A percentile compares a stretch with the other conserved stretches of the same genome.
These are phyloP conservation scores for Cygnus buccinator DNA, from an alignment of 2,113 vertebrate genomes.

Conservation along the genomic window DNA sequence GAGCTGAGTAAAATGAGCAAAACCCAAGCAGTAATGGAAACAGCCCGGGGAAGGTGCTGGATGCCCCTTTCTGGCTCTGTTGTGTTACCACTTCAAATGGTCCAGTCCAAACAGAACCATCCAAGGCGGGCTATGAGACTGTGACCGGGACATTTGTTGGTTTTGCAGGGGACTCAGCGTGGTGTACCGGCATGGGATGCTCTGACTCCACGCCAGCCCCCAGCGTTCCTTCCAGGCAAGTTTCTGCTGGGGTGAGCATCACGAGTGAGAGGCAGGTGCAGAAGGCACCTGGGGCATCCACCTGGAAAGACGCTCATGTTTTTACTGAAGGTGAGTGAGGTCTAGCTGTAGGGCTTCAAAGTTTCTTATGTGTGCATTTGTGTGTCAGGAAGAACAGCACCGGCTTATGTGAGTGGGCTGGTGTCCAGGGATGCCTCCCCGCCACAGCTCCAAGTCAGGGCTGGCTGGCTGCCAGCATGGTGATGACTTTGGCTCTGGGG, in stretches of 20 bases:
- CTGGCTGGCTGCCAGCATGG: not conserved
- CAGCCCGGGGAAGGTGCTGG: not conserved
- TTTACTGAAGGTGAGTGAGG: not conserved
- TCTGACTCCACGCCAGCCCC: accelerated
- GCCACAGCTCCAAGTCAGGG: not conserved
- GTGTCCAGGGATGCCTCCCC: not conserved
- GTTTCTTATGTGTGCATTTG: not conserved
- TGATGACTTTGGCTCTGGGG: not conserved
- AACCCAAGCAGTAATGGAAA: not conserved
- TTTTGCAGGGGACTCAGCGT: not conserved
- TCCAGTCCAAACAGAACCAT: not conserved
- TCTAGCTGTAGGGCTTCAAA: not conserved
- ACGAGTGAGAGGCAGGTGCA: not conserved
- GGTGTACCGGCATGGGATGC: not conserved
- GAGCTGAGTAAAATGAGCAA: not conserved
- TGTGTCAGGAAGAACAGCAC: accelerated
- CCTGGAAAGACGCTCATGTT: not conserved
- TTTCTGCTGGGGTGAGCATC: not conserved
- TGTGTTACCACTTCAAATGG: not conserved
- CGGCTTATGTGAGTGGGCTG: accelerated
- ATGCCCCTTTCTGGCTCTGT: not conserved
- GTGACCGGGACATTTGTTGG: not conserved
- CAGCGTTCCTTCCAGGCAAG: not conserved
- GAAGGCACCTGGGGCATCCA: not conserved
- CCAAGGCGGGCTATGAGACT: not conserved